phyloP scores from a whole-genome alignment of 2,888 invertebrate species.

The Cryptocheilus praepositus region DNA sequence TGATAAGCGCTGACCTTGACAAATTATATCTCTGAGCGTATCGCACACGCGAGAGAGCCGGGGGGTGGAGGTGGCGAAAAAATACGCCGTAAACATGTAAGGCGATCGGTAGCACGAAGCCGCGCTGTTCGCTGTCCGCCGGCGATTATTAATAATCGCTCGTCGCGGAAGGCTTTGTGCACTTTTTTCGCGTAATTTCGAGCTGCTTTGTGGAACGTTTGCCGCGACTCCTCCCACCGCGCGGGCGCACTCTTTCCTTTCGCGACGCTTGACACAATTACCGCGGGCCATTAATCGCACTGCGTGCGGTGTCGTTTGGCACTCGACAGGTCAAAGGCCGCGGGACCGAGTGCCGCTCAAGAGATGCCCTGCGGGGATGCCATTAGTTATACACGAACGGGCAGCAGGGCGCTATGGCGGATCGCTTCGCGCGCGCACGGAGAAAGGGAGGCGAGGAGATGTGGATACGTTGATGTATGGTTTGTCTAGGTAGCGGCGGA shows the following conservation, averaged over 20 bases:
- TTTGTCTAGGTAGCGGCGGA: too few species aligned
- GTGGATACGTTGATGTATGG: too few species aligned
- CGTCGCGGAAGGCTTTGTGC: too few species aligned
- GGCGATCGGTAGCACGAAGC: too few species aligned
- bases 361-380: constrained; percentile 49
- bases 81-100: too few species aligned
- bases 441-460: too few species aligned
- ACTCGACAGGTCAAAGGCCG: constrained; percentile 58
- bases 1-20: too few species aligned
- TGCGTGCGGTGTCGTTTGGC: constrained; percentile 54
- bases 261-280: constrained; percentile 48
- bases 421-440: too few species aligned
- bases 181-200: background rate
- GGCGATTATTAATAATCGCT: too few species aligned
- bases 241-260: constrained; percentile 21
- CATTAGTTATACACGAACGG: constrained; percentile 53
- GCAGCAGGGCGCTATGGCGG: constrained; percentile 16
- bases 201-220: background rate
- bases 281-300: constrained; percentile 51
- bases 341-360: constrained; percentile 33
- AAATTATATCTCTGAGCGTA: too few species aligned
- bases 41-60: too few species aligned
- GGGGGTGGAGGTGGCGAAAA: background rate
- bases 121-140: too few species aligned
- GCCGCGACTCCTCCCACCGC: background rate